Conservation (phyloP, 2,888 invertebrate genomes). For the Agrotis ipsilon region DNA sequence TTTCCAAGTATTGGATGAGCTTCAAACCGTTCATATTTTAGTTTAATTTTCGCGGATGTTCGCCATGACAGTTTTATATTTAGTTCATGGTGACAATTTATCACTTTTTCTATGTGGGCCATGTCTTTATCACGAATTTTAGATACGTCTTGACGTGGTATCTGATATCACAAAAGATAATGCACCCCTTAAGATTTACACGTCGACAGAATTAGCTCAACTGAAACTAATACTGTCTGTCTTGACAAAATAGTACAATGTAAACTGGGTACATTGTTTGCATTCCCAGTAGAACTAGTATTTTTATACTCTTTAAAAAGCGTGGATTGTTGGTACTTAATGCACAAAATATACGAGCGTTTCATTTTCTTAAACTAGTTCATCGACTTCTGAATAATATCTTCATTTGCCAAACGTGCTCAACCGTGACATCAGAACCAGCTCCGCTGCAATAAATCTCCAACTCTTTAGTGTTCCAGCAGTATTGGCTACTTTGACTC, state of each 20-base stretch:
- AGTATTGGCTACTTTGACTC: conserved; percentile 41
- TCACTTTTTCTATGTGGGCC: conserved; percentile 67
- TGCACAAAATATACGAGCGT: conserved; percentile 13
- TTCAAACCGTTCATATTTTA: conserved; percentile 21
- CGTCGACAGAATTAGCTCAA: neutral
- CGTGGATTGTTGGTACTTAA: conserved; percentile 1
- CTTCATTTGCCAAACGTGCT: conserved; percentile 44
- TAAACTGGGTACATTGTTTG: conserved; percentile 6
- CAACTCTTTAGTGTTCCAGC: conserved; percentile 26
- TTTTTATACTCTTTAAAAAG: neutral
- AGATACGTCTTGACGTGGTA: conserved; percentile 63
- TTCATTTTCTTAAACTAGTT: conserved; percentile 35
- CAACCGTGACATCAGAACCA: conserved; percentile 33
- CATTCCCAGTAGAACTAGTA: conserved; percentile 1
- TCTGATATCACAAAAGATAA: conserved; percentile 43
- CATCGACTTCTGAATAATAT: conserved; percentile 34
- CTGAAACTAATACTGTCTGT: neutral
- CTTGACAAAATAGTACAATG: neutral
- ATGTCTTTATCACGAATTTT: conserved; percentile 69
- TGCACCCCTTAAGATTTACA: neutral
- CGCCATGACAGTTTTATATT: conserved; percentile 54
- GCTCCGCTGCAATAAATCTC: conserved; percentile 45
- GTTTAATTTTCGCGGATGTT: conserved; percentile 22
- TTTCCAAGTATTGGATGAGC: conserved; percentile 28
- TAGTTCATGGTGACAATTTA: conserved; percentile 62